Evolutionary conservation across 2,113 vertebrate genomes (phyloP), one percentile per base, ranked within the genome.

Genomic region (Daubentonia madagascariensis): DNA sequence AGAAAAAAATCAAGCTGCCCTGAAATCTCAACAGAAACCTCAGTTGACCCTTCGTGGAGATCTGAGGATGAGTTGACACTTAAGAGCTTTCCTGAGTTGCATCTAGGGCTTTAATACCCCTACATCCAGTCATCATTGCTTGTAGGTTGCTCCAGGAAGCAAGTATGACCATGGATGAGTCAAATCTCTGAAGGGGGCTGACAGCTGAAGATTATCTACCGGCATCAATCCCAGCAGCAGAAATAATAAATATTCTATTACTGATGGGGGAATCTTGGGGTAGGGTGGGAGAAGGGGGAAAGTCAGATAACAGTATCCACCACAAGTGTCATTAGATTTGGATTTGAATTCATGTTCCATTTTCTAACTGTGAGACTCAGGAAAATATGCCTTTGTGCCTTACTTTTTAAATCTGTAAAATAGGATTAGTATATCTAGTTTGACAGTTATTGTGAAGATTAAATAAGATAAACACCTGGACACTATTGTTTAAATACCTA

Each of bases 381-480:
- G 57, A 72, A 79, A 63, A 32, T 91, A 43, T 65, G 50, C 76
- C 22, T 61, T 57, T 85, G 48, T 93, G 32, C 13, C 76, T 92
- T 86, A 52, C 73, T 85, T 95, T 91, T 92, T 52, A 96, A 89
- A 89, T 70, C 7, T 95, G 52, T 92, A 80, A 89, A 91, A 70
- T 81, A 52, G n/a, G 25, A 67, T 87, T 59, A 30, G 25, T 88
- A 40, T 94, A 45, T 84, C 87, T 91, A 84, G 10, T 84, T 78
- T 83, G 88, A 90, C 32, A 72, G 8, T 72, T 93, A 48, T 9
- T 94, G 23, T 52, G 75, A 93, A 89, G 52, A 59, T 70, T 73
- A 50, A 63, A 12, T 79, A 63, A 76, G 37, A 14, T 52, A 16
- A 52, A 16, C 52, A 52, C 52, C 13, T 52, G 52, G 52, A 52